Evolutionary conservation across 2,888 invertebrate species (phyloP).

Genomic region (Oscheius sp.): DNA sequence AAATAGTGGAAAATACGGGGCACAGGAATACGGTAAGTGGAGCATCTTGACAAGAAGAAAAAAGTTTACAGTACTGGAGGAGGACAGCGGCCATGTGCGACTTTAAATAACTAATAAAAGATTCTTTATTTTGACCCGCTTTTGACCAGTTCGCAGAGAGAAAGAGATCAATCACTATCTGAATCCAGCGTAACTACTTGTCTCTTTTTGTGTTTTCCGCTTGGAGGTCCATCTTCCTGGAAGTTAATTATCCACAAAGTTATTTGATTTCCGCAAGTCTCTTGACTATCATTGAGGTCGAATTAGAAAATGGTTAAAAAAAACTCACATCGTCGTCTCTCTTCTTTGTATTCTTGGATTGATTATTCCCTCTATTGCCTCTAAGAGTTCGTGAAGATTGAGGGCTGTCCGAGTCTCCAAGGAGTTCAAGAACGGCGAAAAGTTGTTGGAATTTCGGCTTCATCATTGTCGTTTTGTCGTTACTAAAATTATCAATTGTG

Average conservation of each 20-base stretch:
- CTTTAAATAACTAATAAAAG: conserved; percentile 11
- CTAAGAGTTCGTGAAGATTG: conserved; percentile 38
- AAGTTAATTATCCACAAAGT: neutral
- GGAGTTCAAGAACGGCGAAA: conserved; percentile 46
- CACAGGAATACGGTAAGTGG: conserved; percentile 14
- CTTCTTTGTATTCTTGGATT: neutral
- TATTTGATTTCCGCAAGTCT: no score
- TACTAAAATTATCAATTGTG: conserved; percentile 27
- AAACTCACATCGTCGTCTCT: conserved; percentile 26
- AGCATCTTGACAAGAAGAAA: neutral
- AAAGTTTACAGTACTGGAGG: conserved; percentile 21
- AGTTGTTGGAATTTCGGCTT: conserved; percentile 43
- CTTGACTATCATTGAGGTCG: no score
- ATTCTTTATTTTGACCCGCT: no score
- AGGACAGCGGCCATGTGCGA: conserved; percentile 22
- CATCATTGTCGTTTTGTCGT: conserved; percentile 43
- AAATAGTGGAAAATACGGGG: conserved; percentile 17
- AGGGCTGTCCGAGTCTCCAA: conserved; percentile 36
- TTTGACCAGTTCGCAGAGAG: neutral
- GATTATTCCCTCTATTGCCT: conserved; percentile 35
- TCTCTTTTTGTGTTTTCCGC: conserved; percentile 26
- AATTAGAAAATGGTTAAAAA: no score
- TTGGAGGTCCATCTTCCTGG: conserved; percentile 21
- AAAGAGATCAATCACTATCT: conserved; percentile 27
- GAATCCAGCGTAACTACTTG: conserved; percentile 26